phyloP scores from a whole-genome alignment of 1,140 invertebrate genomes.

The Hycleus cichorii region DNA sequence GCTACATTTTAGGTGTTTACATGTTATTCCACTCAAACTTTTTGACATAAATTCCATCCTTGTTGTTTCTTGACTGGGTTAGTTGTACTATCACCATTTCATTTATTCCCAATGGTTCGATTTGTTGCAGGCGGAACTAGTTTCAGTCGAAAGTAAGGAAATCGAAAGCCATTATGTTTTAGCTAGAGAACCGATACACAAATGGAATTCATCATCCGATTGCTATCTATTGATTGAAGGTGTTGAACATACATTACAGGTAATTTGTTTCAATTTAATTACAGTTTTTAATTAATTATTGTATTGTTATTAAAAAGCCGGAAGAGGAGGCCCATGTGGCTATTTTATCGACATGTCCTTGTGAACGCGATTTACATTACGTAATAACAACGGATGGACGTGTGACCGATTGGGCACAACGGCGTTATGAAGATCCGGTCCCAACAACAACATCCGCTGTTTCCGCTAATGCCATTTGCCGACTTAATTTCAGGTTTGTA shows the following conservation, averaged over 20 bases:
- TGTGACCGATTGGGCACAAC: slow-evolving; percentile 50
- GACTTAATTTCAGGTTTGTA: slow-evolving; percentile 55
- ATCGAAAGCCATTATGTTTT: slow-evolving; percentile 60
- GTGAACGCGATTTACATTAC: slow-evolving; percentile 49
- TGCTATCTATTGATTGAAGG: slow-evolving; percentile 58
- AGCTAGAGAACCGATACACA: slow-evolving; percentile 52
- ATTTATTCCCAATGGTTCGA: neutral
- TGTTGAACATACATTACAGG: slow-evolving; percentile 51
- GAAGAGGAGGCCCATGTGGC: slow-evolving; percentile 50
- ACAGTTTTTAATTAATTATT: slow-evolving; percentile 5
- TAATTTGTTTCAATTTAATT: slow-evolving; percentile 19
- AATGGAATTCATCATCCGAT: slow-evolving; percentile 58
- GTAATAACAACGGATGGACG: slow-evolving; percentile 53
- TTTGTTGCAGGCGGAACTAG: slow-evolving; percentile 52
- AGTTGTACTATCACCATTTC: too few relatives aligned
- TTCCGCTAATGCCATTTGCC: slow-evolving; percentile 46
- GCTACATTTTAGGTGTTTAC: too few relatives aligned
- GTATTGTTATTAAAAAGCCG: slow-evolving; percentile 40
- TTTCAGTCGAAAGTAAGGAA: slow-evolving; percentile 58
- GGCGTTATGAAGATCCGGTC: slow-evolving; percentile 40
- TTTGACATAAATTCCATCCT: too few relatives aligned
- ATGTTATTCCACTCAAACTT: too few relatives aligned
- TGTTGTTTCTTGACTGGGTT: too few relatives aligned
- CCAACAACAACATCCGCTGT: slow-evolving; percentile 30
- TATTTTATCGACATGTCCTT: slow-evolving; percentile 56